A percentile compares a stretch with the other conserved stretches of the same genome.
phyloP scores from a whole-genome alignment of 2,113 vertebrate species.

The Crocuta crocuta region DNA sequence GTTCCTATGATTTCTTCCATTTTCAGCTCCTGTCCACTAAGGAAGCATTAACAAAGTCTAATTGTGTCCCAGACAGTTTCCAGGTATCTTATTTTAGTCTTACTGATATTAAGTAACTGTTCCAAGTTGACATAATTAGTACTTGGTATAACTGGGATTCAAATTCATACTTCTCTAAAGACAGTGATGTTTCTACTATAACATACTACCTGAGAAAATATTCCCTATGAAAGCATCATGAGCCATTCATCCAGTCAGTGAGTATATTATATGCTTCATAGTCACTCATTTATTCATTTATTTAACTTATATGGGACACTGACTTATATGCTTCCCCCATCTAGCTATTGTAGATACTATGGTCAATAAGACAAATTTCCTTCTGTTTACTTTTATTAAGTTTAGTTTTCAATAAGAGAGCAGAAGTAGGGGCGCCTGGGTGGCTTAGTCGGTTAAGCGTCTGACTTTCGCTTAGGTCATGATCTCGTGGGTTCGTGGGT shows the following conservation, averaged over 20 bases:
- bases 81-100: not conserved
- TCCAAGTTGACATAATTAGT: conserved; percentile 35
- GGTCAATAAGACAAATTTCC: not conserved
- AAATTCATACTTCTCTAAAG: not conserved
- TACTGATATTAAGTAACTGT: conserved; percentile 30
- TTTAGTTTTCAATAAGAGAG: not conserved
- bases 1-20: not conserved
- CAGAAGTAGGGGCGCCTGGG: not conserved
- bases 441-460: no score
- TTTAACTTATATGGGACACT: not conserved
- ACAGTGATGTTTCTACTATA: not conserved
- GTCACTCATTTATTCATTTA: not conserved
- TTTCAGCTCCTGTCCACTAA: not conserved
- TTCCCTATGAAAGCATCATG: not conserved
- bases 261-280: not conserved
- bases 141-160: not conserved
- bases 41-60: not conserved
- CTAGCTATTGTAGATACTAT: not conserved
- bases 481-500: no score
- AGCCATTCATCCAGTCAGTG: not conserved
- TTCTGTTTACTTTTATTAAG: not conserved
- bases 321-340: not conserved
- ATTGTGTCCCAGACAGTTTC: not conserved
- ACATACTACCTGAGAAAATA: not conserved
- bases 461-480: no score